phyloP scores from a whole-genome alignment of 2,797 vertebrate genomes.

The Crax fasciolata region DNA sequence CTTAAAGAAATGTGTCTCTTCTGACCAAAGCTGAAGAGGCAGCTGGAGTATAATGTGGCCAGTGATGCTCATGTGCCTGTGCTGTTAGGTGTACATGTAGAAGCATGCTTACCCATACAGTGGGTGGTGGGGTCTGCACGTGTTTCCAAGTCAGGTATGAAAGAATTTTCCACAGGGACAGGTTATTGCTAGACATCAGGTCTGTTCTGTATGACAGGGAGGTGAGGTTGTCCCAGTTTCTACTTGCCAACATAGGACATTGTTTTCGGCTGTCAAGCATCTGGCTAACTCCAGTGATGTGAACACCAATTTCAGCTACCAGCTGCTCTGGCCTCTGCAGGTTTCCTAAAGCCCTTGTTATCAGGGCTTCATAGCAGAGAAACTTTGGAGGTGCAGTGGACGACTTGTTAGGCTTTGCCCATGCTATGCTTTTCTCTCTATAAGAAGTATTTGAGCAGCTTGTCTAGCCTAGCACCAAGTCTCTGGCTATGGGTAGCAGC shows the following conservation, averaged over 20 bases:
- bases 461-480: neutral
- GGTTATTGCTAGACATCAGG: neutral
- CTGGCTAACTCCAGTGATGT: neutral
- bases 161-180: neutral
- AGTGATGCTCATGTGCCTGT: neutral
- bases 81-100: neutral
- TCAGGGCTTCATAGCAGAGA: neutral
- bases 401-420: neutral
- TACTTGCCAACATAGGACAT: neutral
- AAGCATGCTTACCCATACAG: accelerated
- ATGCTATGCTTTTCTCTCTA: neutral
- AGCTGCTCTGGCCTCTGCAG: neutral
- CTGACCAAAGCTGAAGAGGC: neutral
- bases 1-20: neutral
- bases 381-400: too few species aligned
- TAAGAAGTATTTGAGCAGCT: neutral
- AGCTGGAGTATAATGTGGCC: neutral
- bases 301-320: neutral
- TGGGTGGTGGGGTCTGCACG: neutral
- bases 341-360: neutral
- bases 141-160: neutral
- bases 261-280: neutral
- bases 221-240: neutral
- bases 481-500: neutral
- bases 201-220: neutral